Conservation (phyloP, 2,888 invertebrate genomes). For the Strigamia crassipes region DNA sequence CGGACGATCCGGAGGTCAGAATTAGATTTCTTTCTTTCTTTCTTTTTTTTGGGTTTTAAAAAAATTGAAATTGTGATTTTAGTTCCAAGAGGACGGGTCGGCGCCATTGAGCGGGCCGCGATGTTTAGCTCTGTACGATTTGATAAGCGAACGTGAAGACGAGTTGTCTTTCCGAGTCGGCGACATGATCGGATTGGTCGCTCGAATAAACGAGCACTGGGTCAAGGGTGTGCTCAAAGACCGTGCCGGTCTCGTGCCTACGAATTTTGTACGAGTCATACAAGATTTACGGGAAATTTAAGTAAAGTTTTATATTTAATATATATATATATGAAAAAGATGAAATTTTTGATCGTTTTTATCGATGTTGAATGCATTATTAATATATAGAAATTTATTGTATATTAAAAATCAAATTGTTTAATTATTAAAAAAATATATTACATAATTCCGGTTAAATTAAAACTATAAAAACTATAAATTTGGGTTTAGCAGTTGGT, state of each 20-base stretch:
- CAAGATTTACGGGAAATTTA: constrained; percentile 23
- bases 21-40: background rate
- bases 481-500: too few relatives aligned
- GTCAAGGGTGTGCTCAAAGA: constrained; percentile 73
- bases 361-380: background rate
- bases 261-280: constrained; percentile 68
- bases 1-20: constrained; percentile 50
- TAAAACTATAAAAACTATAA: background rate
- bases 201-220: constrained; percentile 77
- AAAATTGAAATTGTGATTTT: background rate
- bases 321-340: background rate
- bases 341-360: background rate
- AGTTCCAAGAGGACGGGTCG: constrained; percentile 36
- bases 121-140: constrained; percentile 72
- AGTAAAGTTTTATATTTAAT: background rate
- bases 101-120: constrained; percentile 57
- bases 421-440: background rate
- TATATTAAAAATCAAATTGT: background rate
- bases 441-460: too few relatives aligned
- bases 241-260: constrained; percentile 75
- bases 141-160: constrained; percentile 67
- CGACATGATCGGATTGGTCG: constrained; percentile 68
- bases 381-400: background rate
- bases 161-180: constrained; percentile 67
- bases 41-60: too few relatives aligned